Evolutionary conservation across 2,113 vertebrate genomes (phyloP).

Genomic region (Neotragus moschatus): DNA sequence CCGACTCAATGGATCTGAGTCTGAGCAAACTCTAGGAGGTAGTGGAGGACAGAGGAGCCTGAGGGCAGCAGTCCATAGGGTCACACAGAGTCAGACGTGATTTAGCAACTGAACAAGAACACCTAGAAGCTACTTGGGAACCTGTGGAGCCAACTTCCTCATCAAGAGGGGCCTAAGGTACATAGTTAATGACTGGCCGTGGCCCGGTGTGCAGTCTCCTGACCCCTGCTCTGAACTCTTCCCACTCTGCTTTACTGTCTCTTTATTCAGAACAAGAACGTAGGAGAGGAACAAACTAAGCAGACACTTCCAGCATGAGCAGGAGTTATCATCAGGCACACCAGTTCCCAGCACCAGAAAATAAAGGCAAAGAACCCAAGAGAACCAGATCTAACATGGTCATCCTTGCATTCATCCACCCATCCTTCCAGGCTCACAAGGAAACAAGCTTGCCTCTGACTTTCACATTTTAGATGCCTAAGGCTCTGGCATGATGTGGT

Average conservation of each 20-base stretch:
- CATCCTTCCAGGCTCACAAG: neutral
- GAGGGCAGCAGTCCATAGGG: neutral
- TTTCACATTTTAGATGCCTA: neutral
- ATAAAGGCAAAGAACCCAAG: neutral
- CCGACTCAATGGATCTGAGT: neutral
- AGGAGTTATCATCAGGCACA: accelerated
- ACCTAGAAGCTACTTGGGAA: neutral
- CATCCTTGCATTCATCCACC: neutral
- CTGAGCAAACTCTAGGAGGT: neutral
- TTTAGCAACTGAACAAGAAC: neutral
- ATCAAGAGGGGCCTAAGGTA: neutral
- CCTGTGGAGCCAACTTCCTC: neutral
- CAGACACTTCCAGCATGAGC: accelerated
- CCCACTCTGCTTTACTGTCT: accelerated
- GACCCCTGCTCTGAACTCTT: too few species aligned
- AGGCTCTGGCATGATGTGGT: neutral
- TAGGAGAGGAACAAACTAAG: neutral
- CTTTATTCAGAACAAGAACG: neutral
- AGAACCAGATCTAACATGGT: neutral
- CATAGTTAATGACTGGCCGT: neutral
- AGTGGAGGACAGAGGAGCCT: neutral
- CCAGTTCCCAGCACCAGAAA: neutral
- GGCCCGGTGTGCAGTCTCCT: accelerated
- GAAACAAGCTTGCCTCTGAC: neutral
- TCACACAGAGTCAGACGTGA: neutral